Evolutionary conservation across 2,113 vertebrate genomes (phyloP).

Genomic region (Eptesicus fuscus): DNA sequence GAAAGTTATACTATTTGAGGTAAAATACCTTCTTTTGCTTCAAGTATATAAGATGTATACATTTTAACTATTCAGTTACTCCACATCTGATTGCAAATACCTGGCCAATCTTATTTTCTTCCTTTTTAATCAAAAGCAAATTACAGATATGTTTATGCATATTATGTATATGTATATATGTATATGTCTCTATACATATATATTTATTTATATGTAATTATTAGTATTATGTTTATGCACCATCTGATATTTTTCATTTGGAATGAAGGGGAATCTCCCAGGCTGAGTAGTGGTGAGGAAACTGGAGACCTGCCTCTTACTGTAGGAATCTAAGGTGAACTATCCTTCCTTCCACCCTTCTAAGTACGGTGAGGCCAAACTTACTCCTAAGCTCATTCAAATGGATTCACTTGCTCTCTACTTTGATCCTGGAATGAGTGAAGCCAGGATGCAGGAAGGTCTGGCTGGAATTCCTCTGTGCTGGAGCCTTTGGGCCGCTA

Average conservation of each 20-base stretch:
- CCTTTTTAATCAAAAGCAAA: slow-evolving; percentile 6
- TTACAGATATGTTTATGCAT: background rate
- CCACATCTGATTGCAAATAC: background rate
- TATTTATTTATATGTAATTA: background rate
- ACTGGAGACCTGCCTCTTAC: background rate
- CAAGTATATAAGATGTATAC: no score
- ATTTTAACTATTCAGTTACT: background rate
- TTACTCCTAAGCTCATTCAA: background rate
- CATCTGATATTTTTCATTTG: background rate
- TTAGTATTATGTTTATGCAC: background rate
- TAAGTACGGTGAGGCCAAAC: background rate
- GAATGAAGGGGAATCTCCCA: background rate
- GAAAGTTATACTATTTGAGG: background rate
- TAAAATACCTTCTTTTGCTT: background rate
- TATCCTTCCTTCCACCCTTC: background rate
- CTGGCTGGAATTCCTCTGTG: background rate
- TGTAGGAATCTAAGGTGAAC: background rate
- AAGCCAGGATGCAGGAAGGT: background rate
- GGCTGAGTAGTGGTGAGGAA: background rate
- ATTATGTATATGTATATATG: background rate
- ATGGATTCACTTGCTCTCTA: background rate
- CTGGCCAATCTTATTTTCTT: background rate
- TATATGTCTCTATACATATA: background rate
- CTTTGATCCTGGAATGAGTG: background rate
- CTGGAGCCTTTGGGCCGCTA: background rate